phyloP scores from a whole-genome alignment of 2,113 vertebrate genomes.

The Xyliphius kryptos region DNA sequence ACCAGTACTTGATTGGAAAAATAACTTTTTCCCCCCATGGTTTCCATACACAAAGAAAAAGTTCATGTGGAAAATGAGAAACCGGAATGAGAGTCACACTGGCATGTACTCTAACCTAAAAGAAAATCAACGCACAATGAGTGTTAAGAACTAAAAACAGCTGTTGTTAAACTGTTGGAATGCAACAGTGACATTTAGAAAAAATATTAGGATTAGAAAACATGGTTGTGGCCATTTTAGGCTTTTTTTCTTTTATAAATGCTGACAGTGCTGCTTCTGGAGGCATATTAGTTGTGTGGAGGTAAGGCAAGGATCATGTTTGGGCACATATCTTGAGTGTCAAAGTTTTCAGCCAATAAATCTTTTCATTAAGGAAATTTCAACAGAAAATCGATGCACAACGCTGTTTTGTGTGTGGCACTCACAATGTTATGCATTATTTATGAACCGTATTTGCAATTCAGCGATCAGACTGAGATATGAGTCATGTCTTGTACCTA shows the following conservation, averaged over 20 bases:
- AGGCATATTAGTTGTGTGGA: background rate
- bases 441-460: too few species aligned
- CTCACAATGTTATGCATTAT: background rate
- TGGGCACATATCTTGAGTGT: constrained; percentile 28
- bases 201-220: constrained; percentile 17
- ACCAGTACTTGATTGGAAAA: too few species aligned
- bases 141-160: constrained; percentile 44
- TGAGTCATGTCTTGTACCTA: too few species aligned
- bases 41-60: background rate
- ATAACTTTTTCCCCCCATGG: too few species aligned
- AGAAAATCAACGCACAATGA: constrained; percentile 17
- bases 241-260: constrained; percentile 18
- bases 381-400: too few species aligned
- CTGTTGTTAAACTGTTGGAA: constrained; percentile 20
- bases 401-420: too few species aligned
- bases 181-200: constrained; percentile 23
- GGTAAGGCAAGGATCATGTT: constrained; percentile 28
- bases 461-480: too few species aligned
- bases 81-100: background rate
- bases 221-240: constrained; percentile 7
- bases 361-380: background rate
- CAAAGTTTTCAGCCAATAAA: constrained; percentile 17
- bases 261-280: constrained; percentile 20
- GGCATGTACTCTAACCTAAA: too few species aligned
- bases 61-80: constrained; percentile 43